Evolutionary conservation across 1,140 invertebrate species (phyloP).

Genomic region (Cydia strobilella): DNA sequence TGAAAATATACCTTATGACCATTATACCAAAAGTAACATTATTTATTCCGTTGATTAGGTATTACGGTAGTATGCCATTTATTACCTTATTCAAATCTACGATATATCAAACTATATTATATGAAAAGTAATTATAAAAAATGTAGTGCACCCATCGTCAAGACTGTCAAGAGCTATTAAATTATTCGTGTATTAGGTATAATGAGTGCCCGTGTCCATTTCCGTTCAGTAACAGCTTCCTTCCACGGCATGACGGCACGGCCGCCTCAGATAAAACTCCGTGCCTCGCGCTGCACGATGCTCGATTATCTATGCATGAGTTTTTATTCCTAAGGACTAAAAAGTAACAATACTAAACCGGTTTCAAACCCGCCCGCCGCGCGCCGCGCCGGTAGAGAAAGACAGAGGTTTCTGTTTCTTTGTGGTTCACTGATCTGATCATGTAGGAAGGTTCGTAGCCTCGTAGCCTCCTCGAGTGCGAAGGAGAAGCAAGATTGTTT

Average conservation of each 20-base stretch:
- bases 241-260: conserved; percentile 48
- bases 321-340: conserved; percentile 67
- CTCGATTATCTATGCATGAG: conserved; percentile 68
- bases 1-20: too few relatives aligned
- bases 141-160: too few relatives aligned
- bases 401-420: conserved; percentile 73
- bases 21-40: too few relatives aligned
- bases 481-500: conserved; percentile 49
- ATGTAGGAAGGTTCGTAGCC: neutral
- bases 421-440: conserved; percentile 73
- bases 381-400: conserved; percentile 64
- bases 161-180: conserved; percentile 18
- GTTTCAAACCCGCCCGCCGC: conserved; percentile 55
- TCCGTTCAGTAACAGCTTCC: conserved; percentile 73
- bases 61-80: too few relatives aligned
- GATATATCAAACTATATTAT: too few relatives aligned
- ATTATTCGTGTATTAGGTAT: conserved; percentile 16
- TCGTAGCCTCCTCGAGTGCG: conserved; percentile 43
- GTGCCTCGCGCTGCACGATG: conserved; percentile 37
- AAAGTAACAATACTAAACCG: conserved; percentile 71
- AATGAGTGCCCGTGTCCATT: conserved; percentile 55
- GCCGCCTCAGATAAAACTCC: conserved; percentile 56
- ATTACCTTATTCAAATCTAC: too few relatives aligned
- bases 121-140: too few relatives aligned
- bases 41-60: too few relatives aligned